phyloP scores from a whole-genome alignment of 2,113 vertebrate genomes.

The Petrocephalus microphthalmus region DNA sequence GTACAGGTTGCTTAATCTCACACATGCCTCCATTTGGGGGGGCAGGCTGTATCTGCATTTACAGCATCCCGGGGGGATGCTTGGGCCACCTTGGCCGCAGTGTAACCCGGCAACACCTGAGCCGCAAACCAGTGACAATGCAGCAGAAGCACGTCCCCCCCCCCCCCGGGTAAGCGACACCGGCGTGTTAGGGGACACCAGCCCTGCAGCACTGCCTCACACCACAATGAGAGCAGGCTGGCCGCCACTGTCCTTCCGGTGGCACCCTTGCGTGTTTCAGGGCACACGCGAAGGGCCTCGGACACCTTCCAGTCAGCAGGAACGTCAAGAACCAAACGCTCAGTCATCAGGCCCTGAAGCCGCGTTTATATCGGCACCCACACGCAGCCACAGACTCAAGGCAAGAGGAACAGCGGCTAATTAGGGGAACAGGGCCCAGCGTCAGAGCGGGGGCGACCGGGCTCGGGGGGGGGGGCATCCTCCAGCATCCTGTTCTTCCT shows the following conservation, averaged over 20 bases:
- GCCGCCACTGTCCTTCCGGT: neutral
- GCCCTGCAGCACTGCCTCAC: neutral
- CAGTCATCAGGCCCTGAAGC: neutral
- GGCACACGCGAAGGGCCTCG: neutral
- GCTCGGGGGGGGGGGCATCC: neutral
- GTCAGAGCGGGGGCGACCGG: no score
- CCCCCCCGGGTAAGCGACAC: neutral
- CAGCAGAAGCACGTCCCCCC: neutral
- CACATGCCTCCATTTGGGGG: neutral
- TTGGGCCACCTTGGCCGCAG: neutral
- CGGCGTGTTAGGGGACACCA: no score
- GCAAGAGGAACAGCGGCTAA: neutral
- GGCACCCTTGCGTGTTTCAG: neutral
- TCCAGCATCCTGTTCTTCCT: no score
- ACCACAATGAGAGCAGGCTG: neutral
- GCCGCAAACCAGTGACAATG: neutral
- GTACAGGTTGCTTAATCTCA: neutral
- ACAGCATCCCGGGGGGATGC: neutral
- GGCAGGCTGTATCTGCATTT: neutral
- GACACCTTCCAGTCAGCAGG: neutral
- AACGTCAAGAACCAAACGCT: neutral
- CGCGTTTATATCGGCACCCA: no score
- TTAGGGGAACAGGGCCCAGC: no score
- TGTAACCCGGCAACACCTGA: neutral
- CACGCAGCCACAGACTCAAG: no score